Conservation (phyloP, 2,888 invertebrate genomes). For the Eremobia ochroleuca region DNA sequence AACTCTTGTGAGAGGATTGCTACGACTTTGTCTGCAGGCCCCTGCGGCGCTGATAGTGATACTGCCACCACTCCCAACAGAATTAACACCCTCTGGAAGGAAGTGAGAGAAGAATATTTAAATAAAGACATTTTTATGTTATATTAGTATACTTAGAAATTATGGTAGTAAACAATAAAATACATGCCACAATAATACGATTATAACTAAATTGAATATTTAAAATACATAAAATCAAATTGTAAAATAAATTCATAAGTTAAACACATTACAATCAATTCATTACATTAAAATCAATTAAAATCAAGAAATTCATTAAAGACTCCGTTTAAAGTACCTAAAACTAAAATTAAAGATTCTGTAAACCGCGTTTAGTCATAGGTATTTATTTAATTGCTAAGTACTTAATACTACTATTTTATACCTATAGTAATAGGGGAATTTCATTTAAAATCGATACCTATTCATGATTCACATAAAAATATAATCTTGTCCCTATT, state of each 20-base stretch:
- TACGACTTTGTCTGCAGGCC: slow-evolving; percentile 88
- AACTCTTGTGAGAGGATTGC: slow-evolving; percentile 94
- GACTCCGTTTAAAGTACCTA: background rate
- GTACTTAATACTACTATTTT: background rate
- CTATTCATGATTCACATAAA: background rate
- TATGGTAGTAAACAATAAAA: too few relatives aligned
- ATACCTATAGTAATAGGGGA: background rate
- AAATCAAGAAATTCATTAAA: too few relatives aligned
- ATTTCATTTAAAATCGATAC: background rate
- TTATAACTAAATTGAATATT: too few relatives aligned
- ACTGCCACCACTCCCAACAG: slow-evolving; percentile 80
- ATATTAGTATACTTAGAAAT: too few relatives aligned
- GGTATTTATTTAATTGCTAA: background rate
- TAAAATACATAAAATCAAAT: too few relatives aligned
- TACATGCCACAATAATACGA: too few relatives aligned
- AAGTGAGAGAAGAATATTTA: background rate
- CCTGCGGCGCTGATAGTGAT: slow-evolving; percentile 89
- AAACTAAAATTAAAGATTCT: background rate
- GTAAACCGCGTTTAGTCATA: background rate
- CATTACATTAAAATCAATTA: too few relatives aligned
- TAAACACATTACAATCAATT: too few relatives aligned
- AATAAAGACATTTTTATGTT: too few relatives aligned
- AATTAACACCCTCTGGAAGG: slow-evolving; percentile 82
- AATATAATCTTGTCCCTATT: background rate
- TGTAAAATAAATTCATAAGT: too few relatives aligned